Evolutionary conservation across 2,797 vertebrate genomes (phyloP).

Genomic region (Nothura maculosa): DNA sequence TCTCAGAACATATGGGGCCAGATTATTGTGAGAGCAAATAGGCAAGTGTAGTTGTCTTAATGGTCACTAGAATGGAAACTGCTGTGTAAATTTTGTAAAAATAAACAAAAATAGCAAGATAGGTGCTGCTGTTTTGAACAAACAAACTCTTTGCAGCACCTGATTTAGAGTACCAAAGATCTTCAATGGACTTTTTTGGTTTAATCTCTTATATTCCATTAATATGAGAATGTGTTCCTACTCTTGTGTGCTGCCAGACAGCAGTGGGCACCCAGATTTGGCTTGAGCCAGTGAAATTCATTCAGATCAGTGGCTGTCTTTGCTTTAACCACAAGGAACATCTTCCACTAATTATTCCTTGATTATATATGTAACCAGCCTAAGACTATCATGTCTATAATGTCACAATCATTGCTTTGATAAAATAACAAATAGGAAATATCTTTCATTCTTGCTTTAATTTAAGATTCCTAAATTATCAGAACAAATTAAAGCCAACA

Average conservation of each 20-base stretch:
- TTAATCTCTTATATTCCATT: rapidly evolving
- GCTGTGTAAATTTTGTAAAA: neutral
- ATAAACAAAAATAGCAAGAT: neutral
- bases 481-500: neutral
- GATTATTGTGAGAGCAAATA: neutral
- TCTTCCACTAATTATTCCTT: neutral
- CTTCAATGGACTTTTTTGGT: neutral
- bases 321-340: neutral
- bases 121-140: neutral
- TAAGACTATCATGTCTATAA: neutral
- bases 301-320: neutral
- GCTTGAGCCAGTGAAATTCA: neutral
- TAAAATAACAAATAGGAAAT: neutral
- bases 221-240: rapidly evolving
- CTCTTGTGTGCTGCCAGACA: rapidly evolving
- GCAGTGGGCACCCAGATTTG: neutral
- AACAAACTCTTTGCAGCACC: neutral
- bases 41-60: constrained; percentile 16
- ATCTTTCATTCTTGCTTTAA: neutral
- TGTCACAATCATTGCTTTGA: neutral
- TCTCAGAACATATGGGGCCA: neutral
- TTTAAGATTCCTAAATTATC: neutral
- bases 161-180: neutral
- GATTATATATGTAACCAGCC: neutral
- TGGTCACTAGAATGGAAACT: neutral